Evolutionary conservation across 2,888 invertebrate genomes (phyloP).

Genomic region (Conops quadrifasciatus): DNA sequence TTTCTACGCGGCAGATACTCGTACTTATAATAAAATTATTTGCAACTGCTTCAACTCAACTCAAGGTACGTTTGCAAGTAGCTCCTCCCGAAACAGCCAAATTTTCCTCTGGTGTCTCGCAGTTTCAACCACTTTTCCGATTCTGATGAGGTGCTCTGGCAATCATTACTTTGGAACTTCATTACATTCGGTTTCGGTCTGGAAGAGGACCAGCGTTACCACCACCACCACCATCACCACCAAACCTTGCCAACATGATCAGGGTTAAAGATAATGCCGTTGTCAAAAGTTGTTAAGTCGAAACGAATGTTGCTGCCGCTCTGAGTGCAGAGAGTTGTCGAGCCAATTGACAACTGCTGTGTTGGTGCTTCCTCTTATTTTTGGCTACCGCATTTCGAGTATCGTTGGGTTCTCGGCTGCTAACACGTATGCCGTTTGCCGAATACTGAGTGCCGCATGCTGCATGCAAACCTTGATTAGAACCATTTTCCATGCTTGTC

Average conservation of each 20-base stretch:
- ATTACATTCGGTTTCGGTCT: neutral
- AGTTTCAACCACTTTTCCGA: neutral
- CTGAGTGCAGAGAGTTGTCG: neutral
- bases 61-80: neutral
- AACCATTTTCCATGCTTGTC: constrained; percentile 29
- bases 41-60: constrained; percentile 20
- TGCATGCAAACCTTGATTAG: constrained; percentile 29
- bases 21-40: constrained; percentile 35
- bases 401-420: no score
- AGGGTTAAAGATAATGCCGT: neutral
- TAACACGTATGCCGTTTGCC: neutral
- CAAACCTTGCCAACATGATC: neutral
- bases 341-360: constrained; percentile 1
- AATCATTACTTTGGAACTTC: constrained; percentile 1
- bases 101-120: neutral
- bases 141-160: neutral
- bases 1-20: neutral
- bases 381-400: neutral
- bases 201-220: neutral
- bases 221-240: neutral
- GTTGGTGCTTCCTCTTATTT: neutral
- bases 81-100: neutral
- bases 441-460: neutral
- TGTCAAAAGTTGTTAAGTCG: constrained; percentile 28
- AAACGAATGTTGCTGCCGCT: constrained; percentile 17